These are phyloP conservation scores for Stegastes partitus DNA, from an alignment of 2,113 vertebrate genomes.

Conservation along the genomic window DNA sequence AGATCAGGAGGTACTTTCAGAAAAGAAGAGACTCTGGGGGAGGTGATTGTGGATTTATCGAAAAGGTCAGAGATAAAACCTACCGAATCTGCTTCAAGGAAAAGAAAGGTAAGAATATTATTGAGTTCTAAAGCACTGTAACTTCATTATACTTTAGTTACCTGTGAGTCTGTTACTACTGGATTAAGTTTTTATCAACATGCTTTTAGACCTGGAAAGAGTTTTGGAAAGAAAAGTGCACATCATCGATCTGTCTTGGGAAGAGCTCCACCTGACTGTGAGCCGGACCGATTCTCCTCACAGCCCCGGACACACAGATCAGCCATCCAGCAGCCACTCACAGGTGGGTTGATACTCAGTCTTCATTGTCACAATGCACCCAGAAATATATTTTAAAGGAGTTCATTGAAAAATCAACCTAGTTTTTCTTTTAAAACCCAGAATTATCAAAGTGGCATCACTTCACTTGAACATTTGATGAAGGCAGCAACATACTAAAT, in stretches of 20 bases:
- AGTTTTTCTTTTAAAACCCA: no score
- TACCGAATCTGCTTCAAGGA: conserved; percentile 67
- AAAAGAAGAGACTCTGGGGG: conserved; percentile 69
- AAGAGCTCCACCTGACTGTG: conserved; percentile 25
- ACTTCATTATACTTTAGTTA: background rate
- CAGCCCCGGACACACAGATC: background rate
- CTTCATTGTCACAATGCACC: no score
- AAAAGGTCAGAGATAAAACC: conserved; percentile 17
- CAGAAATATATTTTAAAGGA: background rate
- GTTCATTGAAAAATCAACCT: background rate
- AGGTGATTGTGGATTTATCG: conserved; percentile 65
- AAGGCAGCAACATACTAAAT: no score
- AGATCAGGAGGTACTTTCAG: conserved; percentile 66
- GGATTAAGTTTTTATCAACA: background rate
- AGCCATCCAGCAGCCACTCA: background rate
- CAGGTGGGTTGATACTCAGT: background rate
- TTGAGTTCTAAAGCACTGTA: no score
- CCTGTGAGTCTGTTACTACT: no score
- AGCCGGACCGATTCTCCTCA: background rate
- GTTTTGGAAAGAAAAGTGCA: conserved; percentile 64
- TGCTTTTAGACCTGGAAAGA: conserved; percentile 59
- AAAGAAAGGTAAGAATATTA: conserved; percentile 51
- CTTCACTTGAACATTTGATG: no score
- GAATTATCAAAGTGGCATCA: no score
- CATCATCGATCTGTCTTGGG: conserved; percentile 13